Conservation (phyloP, 2,888 invertebrate species). For the Stenotaenia linearis region DNA sequence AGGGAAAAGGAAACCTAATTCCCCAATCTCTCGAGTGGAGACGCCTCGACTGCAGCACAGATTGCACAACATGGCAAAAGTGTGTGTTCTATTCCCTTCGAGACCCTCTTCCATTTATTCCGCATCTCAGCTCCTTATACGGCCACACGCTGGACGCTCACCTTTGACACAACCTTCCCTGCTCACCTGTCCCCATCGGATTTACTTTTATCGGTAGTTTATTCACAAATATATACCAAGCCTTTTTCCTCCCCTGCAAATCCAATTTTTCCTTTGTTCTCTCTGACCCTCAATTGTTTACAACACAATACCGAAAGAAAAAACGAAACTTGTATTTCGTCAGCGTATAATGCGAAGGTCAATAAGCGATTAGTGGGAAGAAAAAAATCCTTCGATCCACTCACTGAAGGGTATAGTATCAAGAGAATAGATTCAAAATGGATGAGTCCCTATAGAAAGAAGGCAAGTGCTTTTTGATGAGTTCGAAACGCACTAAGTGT, state of each 20-base stretch:
- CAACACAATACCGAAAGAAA: background rate
- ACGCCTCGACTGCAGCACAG: slow-evolving; percentile 26
- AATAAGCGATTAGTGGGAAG: background rate
- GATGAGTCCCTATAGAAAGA: background rate
- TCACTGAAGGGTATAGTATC: background rate
- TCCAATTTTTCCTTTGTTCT: background rate
- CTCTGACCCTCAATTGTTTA: background rate
- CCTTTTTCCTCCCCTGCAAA: background rate
- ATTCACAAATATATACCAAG: background rate
- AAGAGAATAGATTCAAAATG: background rate
- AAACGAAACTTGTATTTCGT: background rate
- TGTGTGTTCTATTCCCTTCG: slow-evolving; percentile 10
- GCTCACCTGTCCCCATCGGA: slow-evolving; percentile 18
- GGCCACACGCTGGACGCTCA: slow-evolving; percentile 17
- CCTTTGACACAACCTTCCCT: slow-evolving; percentile 17
- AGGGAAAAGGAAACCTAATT: slow-evolving; percentile 16
- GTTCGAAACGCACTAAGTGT: slow-evolving; percentile 12
- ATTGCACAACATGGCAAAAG: slow-evolving; percentile 15
- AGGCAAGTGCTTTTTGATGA: slow-evolving; percentile 18
- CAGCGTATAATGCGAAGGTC: background rate
- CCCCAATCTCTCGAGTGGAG: slow-evolving; percentile 17
- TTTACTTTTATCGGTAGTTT: slow-evolving; percentile 12
- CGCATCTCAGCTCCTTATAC: slow-evolving; percentile 5
- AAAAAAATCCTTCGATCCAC: background rate
- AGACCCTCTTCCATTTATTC: slow-evolving; percentile 10